phyloP scores from a whole-genome alignment of 2,888 invertebrate genomes.

The Polydrusus tereticollis region DNA sequence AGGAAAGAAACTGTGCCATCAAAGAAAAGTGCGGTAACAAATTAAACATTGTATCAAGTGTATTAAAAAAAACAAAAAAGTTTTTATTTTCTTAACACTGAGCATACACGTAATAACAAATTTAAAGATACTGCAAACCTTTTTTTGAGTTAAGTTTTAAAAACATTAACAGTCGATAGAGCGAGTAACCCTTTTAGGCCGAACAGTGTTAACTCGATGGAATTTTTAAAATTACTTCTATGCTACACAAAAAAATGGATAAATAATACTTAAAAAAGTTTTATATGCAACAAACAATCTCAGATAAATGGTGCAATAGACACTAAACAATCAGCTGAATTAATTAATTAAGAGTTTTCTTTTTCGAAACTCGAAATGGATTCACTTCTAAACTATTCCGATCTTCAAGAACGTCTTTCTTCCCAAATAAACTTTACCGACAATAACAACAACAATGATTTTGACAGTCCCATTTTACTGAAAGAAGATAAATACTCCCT shows the following conservation, averaged over 20 bases:
- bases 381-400: slow-evolving; percentile 47
- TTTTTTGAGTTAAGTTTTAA: not conserved
- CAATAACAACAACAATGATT: slow-evolving; percentile 66
- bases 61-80: too few relatives aligned
- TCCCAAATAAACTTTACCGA: slow-evolving; percentile 59
- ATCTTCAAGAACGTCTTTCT: slow-evolving; percentile 54
- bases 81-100: too few relatives aligned
- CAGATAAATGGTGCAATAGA: not conserved
- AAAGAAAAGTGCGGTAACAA: not conserved
- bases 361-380: slow-evolving; percentile 28
- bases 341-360: not conserved
- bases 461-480: slow-evolving; percentile 48
- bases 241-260: too few relatives aligned
- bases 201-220: too few relatives aligned
- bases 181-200: not conserved
- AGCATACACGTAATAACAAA: too few relatives aligned
- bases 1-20: not conserved
- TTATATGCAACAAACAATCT: too few relatives aligned
- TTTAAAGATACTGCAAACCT: too few relatives aligned
- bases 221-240: too few relatives aligned
- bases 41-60: too few relatives aligned
- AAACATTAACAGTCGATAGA: slow-evolving; percentile 3
- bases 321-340: not conserved
- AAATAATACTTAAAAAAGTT: too few relatives aligned
- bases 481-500: slow-evolving; percentile 76